Percentiles rank a stretch among this genome's conserved stretches.
Conservation (phyloP, 2,888 invertebrate genomes). For the Caenorhabditis angaria region DNA sequence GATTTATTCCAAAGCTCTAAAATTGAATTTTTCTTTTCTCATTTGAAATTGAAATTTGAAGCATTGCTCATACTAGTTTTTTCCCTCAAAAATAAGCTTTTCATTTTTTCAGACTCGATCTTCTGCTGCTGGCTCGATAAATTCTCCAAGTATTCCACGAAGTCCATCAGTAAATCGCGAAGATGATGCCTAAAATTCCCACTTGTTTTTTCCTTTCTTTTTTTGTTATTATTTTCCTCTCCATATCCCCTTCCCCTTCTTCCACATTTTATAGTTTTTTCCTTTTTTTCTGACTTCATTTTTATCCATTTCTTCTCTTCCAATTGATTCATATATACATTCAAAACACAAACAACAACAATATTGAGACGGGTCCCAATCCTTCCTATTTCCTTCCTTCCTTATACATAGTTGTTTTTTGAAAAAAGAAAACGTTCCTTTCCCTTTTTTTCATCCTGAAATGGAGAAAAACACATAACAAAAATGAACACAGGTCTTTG, state of each 20-base stretch:
- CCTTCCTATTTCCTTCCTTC: neutral
- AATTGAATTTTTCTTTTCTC: too few species aligned
- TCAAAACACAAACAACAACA: too few species aligned
- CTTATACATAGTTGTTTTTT: neutral
- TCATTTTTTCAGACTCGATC: constrained; percentile 36
- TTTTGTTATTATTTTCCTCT: neutral
- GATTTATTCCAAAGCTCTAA: too few species aligned
- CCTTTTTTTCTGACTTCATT: neutral
- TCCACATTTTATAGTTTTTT: constrained; percentile 13
- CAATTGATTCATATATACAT: neutral
- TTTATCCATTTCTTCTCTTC: constrained; percentile 2
- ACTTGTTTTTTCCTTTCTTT: neutral
- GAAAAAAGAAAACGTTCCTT: too few species aligned
- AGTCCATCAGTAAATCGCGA: constrained; percentile 49
- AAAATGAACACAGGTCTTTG: constrained; percentile 1
- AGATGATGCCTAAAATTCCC: constrained; percentile 24
- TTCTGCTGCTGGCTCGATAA: constrained; percentile 23
- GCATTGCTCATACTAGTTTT: too few species aligned
- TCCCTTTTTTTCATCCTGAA: neutral
- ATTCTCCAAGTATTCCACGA: constrained; percentile 43
- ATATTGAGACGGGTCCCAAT: constrained; percentile 1
- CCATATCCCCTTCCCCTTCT: neutral
- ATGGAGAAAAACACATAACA: neutral
- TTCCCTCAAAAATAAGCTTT: too few species aligned
- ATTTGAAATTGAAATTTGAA: too few species aligned